Base-by-base conservation (phyloP, 2,113 vertebrate genomes). In the Lepus europaeus region DNA sequence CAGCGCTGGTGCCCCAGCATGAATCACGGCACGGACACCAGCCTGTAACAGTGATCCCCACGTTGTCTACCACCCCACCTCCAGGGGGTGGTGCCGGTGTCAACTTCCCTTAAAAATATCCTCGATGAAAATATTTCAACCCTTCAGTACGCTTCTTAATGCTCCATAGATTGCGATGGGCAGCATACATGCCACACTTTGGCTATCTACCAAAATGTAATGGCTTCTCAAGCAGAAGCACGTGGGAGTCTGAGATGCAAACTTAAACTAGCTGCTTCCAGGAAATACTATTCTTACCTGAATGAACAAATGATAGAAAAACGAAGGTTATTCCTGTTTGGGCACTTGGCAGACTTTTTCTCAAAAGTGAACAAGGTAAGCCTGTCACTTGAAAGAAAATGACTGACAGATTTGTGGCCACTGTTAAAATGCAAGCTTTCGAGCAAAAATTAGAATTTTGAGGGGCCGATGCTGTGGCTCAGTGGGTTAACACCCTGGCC, bases 351-450 rank as follows among this genome's bases (percentile, higher is more conserved):
- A 93, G 49, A 53, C 10, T 36, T 76, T 68, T 83, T 87, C 87
- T 93, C 78, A 64, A 61, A 89, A 81, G 20, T 31, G 56, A 91
- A 73, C 68, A 25, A 73, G 73, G 36, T 36, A 36, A 87, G 56
- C 56, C 56, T 59, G 56, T 59, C 56, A 59, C 56, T 59, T 59
- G 87, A 95, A 93, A 81, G 82, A n/a, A 88, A 90, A 93, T 31
- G 59, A 87, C 20, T 2, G 59, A 78, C 4, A 6, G 69, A 36
- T 79, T 92, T 64, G 33, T 90, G 74, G 68, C 64, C 86, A 64
- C 59, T 63, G 23, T 72, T 39, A 93, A 95, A 94, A 80, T 80
- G 59, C 56, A 59, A 59, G 36, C 33, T 93, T 93, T 84, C 49
- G 31, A 91, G n/a, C 27, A 91, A 90, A 82, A 82, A 51, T 66